These are phyloP conservation scores for Helicoverpa armigera DNA, from an alignment of 1,140 invertebrate species.

Conservation along the genomic window DNA sequence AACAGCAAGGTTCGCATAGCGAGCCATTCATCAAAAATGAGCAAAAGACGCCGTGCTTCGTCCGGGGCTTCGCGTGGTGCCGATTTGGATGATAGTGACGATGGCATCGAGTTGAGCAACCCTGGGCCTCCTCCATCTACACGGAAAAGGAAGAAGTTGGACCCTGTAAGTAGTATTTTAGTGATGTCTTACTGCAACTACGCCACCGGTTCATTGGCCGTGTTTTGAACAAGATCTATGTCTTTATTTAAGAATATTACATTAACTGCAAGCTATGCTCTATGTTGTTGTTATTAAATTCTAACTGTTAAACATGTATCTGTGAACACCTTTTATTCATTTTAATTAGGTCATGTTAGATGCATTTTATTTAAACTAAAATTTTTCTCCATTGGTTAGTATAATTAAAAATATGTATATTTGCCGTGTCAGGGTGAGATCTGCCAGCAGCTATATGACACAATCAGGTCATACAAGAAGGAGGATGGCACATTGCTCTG, in stretches of 20 bases:
- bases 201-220: too few species aligned
- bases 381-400: background rate
- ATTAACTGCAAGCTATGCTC: background rate
- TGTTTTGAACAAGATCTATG: too few species aligned
- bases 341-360: too few species aligned
- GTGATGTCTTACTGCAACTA: too few species aligned
- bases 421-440: slow-evolving; percentile 90
- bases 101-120: slow-evolving; percentile 74
- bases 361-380: background rate
- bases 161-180: slow-evolving; percentile 73
- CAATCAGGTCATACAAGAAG: slow-evolving; percentile 96
- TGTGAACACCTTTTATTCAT: too few species aligned
- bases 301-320: background rate
- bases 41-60: slow-evolving; percentile 90
- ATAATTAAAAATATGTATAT: background rate
- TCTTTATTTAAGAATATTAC: too few species aligned
- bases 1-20: background rate
- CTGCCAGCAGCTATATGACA: slow-evolving; percentile 97
- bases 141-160: slow-evolving; percentile 81
- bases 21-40: slow-evolving; percentile 81
- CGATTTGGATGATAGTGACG: slow-evolving; percentile 83
- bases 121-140: slow-evolving; percentile 78
- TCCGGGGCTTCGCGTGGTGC: slow-evolving; percentile 90
- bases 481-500: slow-evolving; percentile 96
- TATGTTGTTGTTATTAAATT: background rate